phyloP scores from a whole-genome alignment of 2,888 invertebrate species.

The Synergus laeviventris region DNA sequence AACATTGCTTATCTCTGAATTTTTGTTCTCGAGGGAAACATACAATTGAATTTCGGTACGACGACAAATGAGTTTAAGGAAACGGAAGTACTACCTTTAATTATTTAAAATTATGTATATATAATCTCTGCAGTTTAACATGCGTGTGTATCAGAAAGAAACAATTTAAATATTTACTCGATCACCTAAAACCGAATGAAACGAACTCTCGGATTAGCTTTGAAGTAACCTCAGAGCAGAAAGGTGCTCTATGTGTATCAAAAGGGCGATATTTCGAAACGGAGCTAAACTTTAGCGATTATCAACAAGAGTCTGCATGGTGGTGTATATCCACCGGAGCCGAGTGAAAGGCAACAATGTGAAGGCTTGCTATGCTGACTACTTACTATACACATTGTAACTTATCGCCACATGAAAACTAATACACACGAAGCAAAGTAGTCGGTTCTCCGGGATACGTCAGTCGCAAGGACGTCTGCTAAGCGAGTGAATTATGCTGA shows the following conservation, averaged over 20 bases:
- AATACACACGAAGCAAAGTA: conserved; percentile 42
- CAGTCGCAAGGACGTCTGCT: conserved; percentile 70
- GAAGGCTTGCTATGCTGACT: conserved; percentile 67
- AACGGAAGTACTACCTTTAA: background rate
- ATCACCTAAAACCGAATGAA: background rate
- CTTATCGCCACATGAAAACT: conserved; percentile 26
- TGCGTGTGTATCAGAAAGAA: background rate
- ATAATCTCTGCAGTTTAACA: too few species aligned
- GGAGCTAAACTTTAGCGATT: conserved; percentile 30
- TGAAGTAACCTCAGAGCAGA: conserved; percentile 14
- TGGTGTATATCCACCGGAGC: conserved; percentile 49
- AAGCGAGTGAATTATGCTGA: conserved; percentile 68
- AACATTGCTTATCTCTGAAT: background rate
- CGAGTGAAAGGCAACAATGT: conserved; percentile 73
- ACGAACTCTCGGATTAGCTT: background rate
- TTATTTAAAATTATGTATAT: too few species aligned
- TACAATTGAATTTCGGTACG: background rate
- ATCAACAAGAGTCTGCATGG: conserved; percentile 20
- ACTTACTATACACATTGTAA: conserved; percentile 30
- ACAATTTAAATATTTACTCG: background rate
- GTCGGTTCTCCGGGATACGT: conserved; percentile 62
- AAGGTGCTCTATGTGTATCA: conserved; percentile 25
- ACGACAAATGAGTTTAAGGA: background rate
- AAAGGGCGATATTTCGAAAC: conserved; percentile 33
- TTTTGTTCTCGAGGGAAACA: background rate